Evolutionary conservation across 2,888 invertebrate species (phyloP).

Genomic region (Drosophila fungiperda): DNA sequence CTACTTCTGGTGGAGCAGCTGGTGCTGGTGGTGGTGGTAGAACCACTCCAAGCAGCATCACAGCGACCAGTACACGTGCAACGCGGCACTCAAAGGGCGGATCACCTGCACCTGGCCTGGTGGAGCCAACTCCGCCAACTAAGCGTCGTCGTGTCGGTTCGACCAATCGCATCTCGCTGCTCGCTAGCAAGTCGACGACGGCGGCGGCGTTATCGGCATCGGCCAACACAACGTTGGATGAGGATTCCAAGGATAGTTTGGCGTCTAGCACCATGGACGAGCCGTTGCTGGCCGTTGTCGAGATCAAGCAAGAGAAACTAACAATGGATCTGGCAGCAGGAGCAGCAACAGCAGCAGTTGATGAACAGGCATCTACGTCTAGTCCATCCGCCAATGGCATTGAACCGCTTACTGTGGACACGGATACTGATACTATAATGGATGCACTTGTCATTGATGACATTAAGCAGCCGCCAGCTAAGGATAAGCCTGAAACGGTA

Average conservation of each 20-base stretch:
- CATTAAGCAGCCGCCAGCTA: background rate
- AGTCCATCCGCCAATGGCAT: slow-evolving; percentile 52
- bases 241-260: slow-evolving; percentile 83
- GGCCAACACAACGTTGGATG: slow-evolving; percentile 61
- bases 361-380: slow-evolving; percentile 16
- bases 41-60: slow-evolving; percentile 17
- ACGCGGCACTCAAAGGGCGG: slow-evolving; percentile 73
- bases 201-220: slow-evolving; percentile 47
- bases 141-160: slow-evolving; percentile 64
- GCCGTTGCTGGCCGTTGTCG: slow-evolving; percentile 65
- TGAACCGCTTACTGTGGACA: slow-evolving; percentile 72
- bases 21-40: background rate
- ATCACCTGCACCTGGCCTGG: slow-evolving; percentile 73
- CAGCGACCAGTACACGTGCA: slow-evolving; percentile 71
- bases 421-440: slow-evolving; percentile 26
- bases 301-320: slow-evolving; percentile 78
- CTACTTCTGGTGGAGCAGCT: background rate
- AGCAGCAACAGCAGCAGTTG: background rate
- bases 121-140: slow-evolving; percentile 40
- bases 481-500: background rate
- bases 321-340: slow-evolving; percentile 50
- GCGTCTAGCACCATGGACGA: slow-evolving; percentile 81
- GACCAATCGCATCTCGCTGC: slow-evolving; percentile 33
- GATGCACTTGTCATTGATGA: slow-evolving; percentile 5
- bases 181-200: slow-evolving; percentile 44